Percentiles rank a stretch among this genome's conserved stretches.
These are phyloP conservation scores for Procapra przewalskii DNA, from an alignment of 2,113 vertebrate species.

Conservation along the genomic window DNA sequence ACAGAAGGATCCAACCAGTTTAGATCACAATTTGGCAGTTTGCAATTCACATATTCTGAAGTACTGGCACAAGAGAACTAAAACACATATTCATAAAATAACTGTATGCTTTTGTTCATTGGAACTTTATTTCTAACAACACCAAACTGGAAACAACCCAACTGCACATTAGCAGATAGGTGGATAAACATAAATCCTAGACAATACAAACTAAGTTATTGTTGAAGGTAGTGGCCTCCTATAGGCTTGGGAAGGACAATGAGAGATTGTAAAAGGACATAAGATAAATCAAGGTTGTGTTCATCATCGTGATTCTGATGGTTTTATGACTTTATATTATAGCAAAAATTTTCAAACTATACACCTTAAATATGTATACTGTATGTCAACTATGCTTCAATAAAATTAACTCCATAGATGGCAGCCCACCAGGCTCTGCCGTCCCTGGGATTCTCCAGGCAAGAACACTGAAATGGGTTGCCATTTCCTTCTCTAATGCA, in stretches of 20 bases:
- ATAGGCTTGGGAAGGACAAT: background rate
- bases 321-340: background rate
- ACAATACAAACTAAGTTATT: background rate
- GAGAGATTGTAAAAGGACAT: background rate
- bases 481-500: background rate
- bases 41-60: background rate
- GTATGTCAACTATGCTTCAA: background rate
- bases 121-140: background rate
- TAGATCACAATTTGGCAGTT: background rate
- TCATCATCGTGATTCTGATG: background rate
- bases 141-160: background rate
- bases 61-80: background rate
- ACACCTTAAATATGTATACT: background rate
- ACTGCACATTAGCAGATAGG: background rate
- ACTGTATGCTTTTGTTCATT: background rate
- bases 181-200: background rate
- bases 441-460: background rate
- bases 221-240: background rate
- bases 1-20: background rate
- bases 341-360: background rate
- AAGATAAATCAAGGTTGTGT: background rate
- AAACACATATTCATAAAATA: background rate
- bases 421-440: background rate
- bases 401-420: background rate
- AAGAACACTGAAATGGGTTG: background rate